Conservation (phyloP, 2,888 invertebrate species). For the Noctuana brunneofusca region DNA sequence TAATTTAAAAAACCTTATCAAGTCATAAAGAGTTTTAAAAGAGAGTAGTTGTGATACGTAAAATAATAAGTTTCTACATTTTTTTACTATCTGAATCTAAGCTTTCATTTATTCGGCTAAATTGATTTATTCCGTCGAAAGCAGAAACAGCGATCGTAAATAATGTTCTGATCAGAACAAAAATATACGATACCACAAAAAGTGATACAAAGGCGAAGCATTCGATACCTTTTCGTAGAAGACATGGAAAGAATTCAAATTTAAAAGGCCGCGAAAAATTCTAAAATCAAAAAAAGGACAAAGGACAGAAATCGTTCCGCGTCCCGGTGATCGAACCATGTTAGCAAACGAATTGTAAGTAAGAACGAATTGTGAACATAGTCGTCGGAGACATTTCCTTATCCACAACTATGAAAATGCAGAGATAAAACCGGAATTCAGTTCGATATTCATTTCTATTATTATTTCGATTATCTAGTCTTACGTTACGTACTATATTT, state of each 20-base stretch:
- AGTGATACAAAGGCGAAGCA: conserved; percentile 81
- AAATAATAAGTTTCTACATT: background rate
- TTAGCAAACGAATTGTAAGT: conserved; percentile 49
- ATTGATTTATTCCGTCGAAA: conserved; percentile 48
- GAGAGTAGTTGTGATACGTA: too few relatives aligned
- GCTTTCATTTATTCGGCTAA: background rate
- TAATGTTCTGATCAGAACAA: conserved; percentile 68
- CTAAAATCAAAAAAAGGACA: conserved; percentile 64
- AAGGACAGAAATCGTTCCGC: conserved; percentile 59
- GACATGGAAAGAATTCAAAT: conserved; percentile 79
- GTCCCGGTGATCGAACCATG: conserved; percentile 50
- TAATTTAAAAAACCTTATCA: too few relatives aligned
- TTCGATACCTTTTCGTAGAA: conserved; percentile 81
- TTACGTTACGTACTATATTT: too few relatives aligned
- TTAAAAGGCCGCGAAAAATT: conserved; percentile 73
- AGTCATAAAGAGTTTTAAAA: too few relatives aligned
- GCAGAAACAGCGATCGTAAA: conserved; percentile 63
- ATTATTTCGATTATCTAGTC: too few relatives aligned
- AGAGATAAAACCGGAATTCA: too few relatives aligned
- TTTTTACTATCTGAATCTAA: background rate
- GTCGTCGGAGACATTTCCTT: conserved; percentile 21
- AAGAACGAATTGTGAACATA: conserved; percentile 30
- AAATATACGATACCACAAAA: conserved; percentile 72
- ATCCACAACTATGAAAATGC: background rate
- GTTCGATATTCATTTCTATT: too few relatives aligned